Evolutionary conservation across 2,888 invertebrate species (phyloP).

Genomic region (Brachynemurus nebulosus): DNA sequence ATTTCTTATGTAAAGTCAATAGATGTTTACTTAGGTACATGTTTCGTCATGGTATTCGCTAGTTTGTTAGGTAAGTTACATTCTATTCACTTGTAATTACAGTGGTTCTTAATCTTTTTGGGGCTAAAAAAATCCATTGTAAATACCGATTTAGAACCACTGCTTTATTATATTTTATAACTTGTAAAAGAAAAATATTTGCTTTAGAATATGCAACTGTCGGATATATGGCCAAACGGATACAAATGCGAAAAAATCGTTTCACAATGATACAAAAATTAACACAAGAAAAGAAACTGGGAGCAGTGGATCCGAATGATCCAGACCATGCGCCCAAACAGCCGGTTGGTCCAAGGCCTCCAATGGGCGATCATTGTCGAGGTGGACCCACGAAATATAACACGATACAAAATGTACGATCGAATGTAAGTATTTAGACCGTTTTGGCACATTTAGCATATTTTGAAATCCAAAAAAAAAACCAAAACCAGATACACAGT

Average conservation of each 20-base stretch:
- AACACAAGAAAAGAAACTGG: conserved; percentile 80
- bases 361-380: conserved; percentile 13
- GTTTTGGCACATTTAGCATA: conserved; percentile 33
- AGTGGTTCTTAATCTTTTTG: too few species aligned
- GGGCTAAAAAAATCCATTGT: too few species aligned
- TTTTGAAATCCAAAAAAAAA: background rate
- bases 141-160: too few species aligned
- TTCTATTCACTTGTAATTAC: too few species aligned
- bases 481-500: too few species aligned
- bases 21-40: conserved; percentile 93
- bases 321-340: conserved; percentile 65
- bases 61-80: conserved; percentile 82
- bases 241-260: conserved; percentile 90
- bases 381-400: conserved; percentile 9
- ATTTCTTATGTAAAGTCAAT: conserved; percentile 97
- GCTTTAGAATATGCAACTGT: conserved; percentile 90
- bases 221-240: conserved; percentile 94
- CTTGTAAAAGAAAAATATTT: background rate
- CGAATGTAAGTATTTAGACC: conserved; percentile 19
- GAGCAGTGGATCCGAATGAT: conserved; percentile 60
- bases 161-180: too few species aligned
- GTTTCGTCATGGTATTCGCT: conserved; percentile 98
- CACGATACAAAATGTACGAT: conserved; percentile 10
- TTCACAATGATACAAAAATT: conserved; percentile 84
- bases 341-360: conserved; percentile 50